Evolutionary conservation across 2,888 invertebrate species (phyloP).

Genomic region (Patella caerulea): DNA sequence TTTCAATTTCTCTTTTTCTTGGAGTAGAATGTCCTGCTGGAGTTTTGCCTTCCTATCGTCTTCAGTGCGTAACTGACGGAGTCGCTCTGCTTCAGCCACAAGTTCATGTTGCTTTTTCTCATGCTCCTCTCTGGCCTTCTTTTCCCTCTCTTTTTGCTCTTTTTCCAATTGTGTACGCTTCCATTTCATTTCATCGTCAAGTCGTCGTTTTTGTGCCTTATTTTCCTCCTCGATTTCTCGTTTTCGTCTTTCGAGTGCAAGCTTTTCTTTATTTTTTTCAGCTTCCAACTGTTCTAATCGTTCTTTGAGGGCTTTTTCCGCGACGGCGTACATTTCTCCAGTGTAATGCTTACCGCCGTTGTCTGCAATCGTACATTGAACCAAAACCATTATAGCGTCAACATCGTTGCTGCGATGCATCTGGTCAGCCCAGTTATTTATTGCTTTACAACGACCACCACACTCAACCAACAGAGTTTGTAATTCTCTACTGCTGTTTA

Average conservation of each 20-base stretch:
- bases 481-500: conserved; percentile 20
- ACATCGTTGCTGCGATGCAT: conserved; percentile 20
- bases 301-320: conserved; percentile 19
- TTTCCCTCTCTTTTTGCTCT: not conserved
- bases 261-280: conserved; percentile 9
- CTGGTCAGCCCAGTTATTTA: conserved; percentile 17
- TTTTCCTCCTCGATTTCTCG: conserved; percentile 23
- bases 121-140: not conserved
- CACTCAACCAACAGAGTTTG: conserved; percentile 17
- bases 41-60: too few species aligned
- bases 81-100: too few species aligned
- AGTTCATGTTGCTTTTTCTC: not conserved
- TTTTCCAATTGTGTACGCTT: not conserved
- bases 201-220: not conserved
- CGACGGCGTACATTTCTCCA: conserved; percentile 33
- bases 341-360: conserved; percentile 33
- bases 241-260: not conserved
- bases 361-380: conserved; percentile 17
- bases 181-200: conserved; percentile 17
- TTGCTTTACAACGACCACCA: conserved; percentile 24
- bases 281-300: conserved; percentile 10
- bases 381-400: conserved; percentile 16
- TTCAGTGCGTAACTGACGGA: too few species aligned
- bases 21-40: too few species aligned
- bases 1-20: too few species aligned